phyloP scores from a whole-genome alignment of 2,888 invertebrate genomes.

The Tenthredo mesomela region DNA sequence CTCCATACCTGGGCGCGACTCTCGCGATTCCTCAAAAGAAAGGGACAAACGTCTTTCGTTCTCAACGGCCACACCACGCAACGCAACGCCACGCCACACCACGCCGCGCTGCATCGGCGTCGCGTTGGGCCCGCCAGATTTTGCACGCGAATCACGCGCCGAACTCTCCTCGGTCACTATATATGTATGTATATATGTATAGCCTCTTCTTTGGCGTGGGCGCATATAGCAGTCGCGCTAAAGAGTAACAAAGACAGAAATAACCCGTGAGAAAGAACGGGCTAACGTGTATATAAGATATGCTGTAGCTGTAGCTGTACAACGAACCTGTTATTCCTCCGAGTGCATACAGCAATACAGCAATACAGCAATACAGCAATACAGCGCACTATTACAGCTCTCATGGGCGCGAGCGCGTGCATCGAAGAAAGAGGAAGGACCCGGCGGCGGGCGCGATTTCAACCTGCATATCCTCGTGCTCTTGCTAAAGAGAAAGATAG shows the following conservation, averaged over 20 bases:
- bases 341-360: conserved; percentile 57
- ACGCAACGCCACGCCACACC: no score
- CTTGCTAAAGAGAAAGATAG: conserved; percentile 12
- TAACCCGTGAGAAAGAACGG: conserved; percentile 48
- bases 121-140: background rate
- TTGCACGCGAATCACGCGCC: conserved; percentile 48
- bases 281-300: conserved; percentile 6
- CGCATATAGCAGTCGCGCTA: conserved; percentile 54
- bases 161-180: background rate
- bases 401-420: conserved; percentile 36
- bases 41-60: conserved; percentile 12
- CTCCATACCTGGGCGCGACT: conserved; percentile 14
- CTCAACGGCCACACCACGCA: background rate
- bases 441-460: conserved; percentile 1
- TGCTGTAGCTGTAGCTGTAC: conserved; percentile 15
- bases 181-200: no score
- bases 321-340: conserved; percentile 73
- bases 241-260: conserved; percentile 29
- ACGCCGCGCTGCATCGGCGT: background rate
- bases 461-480: conserved; percentile 34
- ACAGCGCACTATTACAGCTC: no score
- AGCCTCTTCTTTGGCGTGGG: conserved; percentile 21
- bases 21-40: conserved; percentile 32
- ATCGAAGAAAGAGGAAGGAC: background rate
- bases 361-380: background rate